Evolutionary conservation across 2,797 vertebrate species (phyloP).

Genomic region (Chaetodon trifasciatus): DNA sequence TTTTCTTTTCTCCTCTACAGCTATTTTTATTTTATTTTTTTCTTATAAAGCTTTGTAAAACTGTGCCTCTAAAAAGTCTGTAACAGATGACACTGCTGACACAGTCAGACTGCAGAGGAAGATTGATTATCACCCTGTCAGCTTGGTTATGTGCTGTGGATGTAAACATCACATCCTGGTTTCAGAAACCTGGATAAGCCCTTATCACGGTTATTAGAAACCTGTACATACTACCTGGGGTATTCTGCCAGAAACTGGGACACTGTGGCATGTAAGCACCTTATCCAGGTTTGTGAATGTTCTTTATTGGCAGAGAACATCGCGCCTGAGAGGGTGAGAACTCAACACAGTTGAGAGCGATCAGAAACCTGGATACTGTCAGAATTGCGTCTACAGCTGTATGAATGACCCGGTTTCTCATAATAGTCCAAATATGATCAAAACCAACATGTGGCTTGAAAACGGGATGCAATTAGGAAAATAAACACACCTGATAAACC

Average conservation of each 20-base stretch:
- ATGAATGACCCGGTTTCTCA: background rate
- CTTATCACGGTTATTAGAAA: background rate
- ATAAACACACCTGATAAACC: slow-evolving; percentile 21
- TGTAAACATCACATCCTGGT: slow-evolving; percentile 1
- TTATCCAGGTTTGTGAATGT: background rate
- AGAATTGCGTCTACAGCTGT: background rate
- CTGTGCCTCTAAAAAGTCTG: background rate
- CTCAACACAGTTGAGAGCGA: background rate
- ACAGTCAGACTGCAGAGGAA: background rate
- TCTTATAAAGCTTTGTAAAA: background rate
- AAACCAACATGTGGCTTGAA: background rate
- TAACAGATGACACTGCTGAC: background rate
- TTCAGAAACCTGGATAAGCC: background rate
- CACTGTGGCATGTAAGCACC: background rate
- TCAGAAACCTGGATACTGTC: background rate
- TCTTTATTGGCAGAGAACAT: background rate
- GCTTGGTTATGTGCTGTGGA: background rate
- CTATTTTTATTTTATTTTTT: background rate
- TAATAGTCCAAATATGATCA: background rate
- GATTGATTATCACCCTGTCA: slow-evolving; percentile 14
- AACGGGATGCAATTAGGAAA: background rate
- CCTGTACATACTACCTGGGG: background rate
- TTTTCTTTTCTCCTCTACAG: background rate
- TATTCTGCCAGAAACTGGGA: background rate
- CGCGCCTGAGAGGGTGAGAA: background rate